Conservation (phyloP, 2,888 invertebrate species). For the Dioctria rufipes region DNA sequence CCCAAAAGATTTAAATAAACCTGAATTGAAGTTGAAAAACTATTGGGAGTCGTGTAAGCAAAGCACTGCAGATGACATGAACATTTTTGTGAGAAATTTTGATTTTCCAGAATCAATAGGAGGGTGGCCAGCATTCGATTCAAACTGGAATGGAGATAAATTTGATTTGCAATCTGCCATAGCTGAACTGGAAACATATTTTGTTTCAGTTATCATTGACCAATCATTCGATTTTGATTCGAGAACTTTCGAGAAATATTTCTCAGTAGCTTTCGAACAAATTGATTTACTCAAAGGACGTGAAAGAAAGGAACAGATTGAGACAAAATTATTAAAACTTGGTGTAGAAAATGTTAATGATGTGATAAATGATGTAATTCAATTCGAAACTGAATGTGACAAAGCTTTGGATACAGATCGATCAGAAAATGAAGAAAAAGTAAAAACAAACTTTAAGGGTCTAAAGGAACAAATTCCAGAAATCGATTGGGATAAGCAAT, state of each 20-base stretch:
- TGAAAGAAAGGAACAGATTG: not conserved
- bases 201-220: not conserved
- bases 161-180: constrained; percentile 8
- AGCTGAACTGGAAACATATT: not conserved
- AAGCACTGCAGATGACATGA: not conserved
- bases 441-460: not conserved
- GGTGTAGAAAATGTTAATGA: not conserved
- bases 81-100: not conserved
- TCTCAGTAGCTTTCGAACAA: too few species aligned
- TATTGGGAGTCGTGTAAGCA: not conserved
- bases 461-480: constrained; percentile 3
- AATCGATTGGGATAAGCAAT: constrained; percentile 3
- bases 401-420: not conserved
- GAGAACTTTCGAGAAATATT: not conserved
- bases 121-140: constrained; percentile 14
- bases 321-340: not conserved
- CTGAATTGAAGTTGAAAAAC: not conserved
- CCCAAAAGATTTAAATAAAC: not conserved
- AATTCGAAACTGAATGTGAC: not conserved
- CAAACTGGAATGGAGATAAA: constrained; percentile 9
- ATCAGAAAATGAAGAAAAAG: not conserved
- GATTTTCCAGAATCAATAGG: constrained; percentile 16
- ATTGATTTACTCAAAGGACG: too few species aligned
- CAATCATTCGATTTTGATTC: not conserved
- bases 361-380: constrained; percentile 14